Evolutionary conservation across 2,797 vertebrate species (phyloP).

Genomic region (Urosaurus nigricauda): DNA sequence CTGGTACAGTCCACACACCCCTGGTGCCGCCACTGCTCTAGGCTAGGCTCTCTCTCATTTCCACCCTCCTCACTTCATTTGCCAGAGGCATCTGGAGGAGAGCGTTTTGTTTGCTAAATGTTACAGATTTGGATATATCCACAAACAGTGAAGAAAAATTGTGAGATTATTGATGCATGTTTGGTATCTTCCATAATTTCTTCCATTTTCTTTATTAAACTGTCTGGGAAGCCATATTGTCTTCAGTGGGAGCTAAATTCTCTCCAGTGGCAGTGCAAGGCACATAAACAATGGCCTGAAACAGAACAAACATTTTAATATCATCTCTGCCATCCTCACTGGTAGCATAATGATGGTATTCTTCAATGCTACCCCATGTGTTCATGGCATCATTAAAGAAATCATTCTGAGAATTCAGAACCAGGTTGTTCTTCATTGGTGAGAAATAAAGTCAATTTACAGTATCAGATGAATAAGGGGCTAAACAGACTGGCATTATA

Average conservation of each 20-base stretch:
- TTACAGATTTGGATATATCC: neutral
- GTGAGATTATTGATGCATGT: neutral
- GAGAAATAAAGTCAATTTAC: neutral
- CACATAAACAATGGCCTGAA: slow-evolving; percentile 15
- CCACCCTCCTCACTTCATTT: neutral
- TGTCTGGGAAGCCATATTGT: neutral
- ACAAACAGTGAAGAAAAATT: neutral
- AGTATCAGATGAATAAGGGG: too few relatives aligned
- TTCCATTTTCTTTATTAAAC: neutral
- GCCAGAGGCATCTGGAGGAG: too few relatives aligned
- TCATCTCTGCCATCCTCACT: too few relatives aligned
- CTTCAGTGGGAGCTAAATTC: neutral
- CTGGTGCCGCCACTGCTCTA: too few relatives aligned
- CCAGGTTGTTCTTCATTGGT: neutral
- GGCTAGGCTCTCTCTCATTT: neutral
- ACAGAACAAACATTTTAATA: neutral
- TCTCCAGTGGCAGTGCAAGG: neutral
- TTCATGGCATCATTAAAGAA: neutral
- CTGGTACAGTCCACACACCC: too few relatives aligned
- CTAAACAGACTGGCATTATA: too few relatives aligned
- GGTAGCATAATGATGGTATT: neutral
- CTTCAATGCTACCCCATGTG: neutral
- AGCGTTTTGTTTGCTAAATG: neutral
- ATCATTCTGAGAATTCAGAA: neutral
- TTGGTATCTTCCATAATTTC: neutral